A percentile compares a stretch with the other conserved stretches of the same genome.
phyloP scores from a whole-genome alignment of 2,113 vertebrate species.

The Otis tarda region DNA sequence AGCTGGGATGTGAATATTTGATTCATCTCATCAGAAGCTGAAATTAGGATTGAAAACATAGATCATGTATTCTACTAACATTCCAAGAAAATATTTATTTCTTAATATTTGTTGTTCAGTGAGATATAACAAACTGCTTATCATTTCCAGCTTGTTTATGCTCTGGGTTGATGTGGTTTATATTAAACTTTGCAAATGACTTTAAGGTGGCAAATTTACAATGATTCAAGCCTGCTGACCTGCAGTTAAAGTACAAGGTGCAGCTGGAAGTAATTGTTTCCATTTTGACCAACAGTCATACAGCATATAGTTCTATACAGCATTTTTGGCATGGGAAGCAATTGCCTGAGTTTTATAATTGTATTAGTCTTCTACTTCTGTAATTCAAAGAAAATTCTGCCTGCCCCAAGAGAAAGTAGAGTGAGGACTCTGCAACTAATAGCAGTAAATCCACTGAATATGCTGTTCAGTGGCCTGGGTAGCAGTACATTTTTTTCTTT shows the following conservation, averaged over 20 bases:
- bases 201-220: not conserved
- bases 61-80: conserved; percentile 51
- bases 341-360: not conserved
- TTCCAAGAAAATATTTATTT: conserved; percentile 68
- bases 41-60: conserved; percentile 69
- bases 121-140: conserved; percentile 50
- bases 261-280: not conserved
- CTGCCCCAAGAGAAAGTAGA: not conserved
- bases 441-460: not conserved
- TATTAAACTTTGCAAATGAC: not conserved
- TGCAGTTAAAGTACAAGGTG: not conserved
- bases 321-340: not conserved
- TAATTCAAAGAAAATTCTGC: not conserved
- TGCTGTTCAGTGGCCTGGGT: not conserved
- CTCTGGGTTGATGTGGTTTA: not conserved
- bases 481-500: not conserved
- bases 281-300: not conserved
- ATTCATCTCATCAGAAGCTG: conserved; percentile 69
- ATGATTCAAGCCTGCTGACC: not conserved
- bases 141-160: conserved; percentile 54
- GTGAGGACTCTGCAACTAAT: not conserved
- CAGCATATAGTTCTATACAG: not conserved
- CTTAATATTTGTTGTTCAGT: conserved; percentile 59
- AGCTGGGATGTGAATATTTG: conserved; percentile 74
- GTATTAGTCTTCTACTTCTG: not conserved